Evolutionary conservation across 1,140 invertebrate genomes (phyloP).

Genomic region (Bombus soroeensis): DNA sequence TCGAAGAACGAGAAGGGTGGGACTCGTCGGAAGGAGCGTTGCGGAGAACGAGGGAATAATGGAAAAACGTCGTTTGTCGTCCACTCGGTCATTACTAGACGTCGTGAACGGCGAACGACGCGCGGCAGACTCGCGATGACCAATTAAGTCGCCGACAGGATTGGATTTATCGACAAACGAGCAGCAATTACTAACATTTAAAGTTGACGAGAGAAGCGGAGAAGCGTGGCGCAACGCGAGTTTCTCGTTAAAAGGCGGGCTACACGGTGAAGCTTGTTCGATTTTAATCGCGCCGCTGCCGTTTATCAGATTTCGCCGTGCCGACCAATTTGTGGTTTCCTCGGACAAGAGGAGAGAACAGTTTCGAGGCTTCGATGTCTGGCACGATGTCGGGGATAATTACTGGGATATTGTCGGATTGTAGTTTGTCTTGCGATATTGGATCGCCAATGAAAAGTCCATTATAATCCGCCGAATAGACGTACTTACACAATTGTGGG

Average conservation of each 20-base stretch:
- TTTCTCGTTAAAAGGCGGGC: constrained; percentile 15
- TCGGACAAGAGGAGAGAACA: neutral
- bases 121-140: constrained; percentile 3
- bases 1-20: neutral
- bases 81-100: neutral
- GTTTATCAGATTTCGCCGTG: constrained; percentile 23
- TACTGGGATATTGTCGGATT: neutral
- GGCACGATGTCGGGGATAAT: neutral
- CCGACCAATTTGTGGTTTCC: constrained; percentile 14
- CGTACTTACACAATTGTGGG: neutral
- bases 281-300: constrained; percentile 29
- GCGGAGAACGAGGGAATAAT: constrained; percentile 1
- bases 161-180: constrained; percentile 72
- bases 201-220: constrained; percentile 8
- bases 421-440: neutral
- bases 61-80: constrained; percentile 42
- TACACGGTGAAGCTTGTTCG: neutral
- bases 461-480: too few relatives aligned
- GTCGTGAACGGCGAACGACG: constrained; percentile 6
- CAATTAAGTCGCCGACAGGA: constrained; percentile 43
- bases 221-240: neutral
- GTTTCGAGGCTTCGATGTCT: neutral
- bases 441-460: neutral
- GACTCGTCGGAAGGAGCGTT: neutral
- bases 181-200: constrained; percentile 64